phyloP scores from a whole-genome alignment of 2,888 invertebrate species.

The Mimas tiliae region DNA sequence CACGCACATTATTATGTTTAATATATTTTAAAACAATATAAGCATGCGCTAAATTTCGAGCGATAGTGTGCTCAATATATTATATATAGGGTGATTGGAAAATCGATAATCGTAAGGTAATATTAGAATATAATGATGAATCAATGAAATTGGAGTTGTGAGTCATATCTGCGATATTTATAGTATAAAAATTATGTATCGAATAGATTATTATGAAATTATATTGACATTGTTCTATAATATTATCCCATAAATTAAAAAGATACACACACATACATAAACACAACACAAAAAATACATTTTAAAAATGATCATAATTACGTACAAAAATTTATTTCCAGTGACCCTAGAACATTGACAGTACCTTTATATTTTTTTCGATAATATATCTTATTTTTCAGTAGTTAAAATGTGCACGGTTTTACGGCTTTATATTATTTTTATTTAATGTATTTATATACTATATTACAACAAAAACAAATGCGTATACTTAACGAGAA shows the following conservation, averaged over 20 bases:
- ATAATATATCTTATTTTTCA: slow-evolving; percentile 31
- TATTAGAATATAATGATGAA: too few species aligned
- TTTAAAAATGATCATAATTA: neutral
- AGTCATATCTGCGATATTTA: too few species aligned
- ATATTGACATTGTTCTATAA: neutral
- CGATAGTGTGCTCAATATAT: slow-evolving; percentile 18
- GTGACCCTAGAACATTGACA: slow-evolving; percentile 38
- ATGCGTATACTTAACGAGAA: slow-evolving; percentile 29
- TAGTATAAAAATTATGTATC: neutral
- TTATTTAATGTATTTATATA: slow-evolving; percentile 26
- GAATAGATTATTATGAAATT: neutral
- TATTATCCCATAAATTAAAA: neutral
- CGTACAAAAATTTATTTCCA: slow-evolving; percentile 36
- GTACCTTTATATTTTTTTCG: slow-evolving; percentile 23
- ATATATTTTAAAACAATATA: slow-evolving; percentile 27
- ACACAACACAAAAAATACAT: neutral
- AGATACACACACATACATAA: neutral
- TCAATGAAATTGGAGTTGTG: too few species aligned
- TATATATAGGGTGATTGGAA: slow-evolving; percentile 30
- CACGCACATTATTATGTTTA: slow-evolving; percentile 61
- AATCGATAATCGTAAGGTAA: neutral
- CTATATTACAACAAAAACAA: slow-evolving; percentile 34
- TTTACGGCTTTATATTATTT: slow-evolving; percentile 46
- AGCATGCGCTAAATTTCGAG: slow-evolving; percentile 35
- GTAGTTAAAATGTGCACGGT: slow-evolving; percentile 55